Percentiles rank a stretch among this genome's conserved stretches.
These are phyloP conservation scores for Poeciliopsis turneri DNA, from an alignment of 2,797 vertebrate species.

Conservation along the genomic window DNA sequence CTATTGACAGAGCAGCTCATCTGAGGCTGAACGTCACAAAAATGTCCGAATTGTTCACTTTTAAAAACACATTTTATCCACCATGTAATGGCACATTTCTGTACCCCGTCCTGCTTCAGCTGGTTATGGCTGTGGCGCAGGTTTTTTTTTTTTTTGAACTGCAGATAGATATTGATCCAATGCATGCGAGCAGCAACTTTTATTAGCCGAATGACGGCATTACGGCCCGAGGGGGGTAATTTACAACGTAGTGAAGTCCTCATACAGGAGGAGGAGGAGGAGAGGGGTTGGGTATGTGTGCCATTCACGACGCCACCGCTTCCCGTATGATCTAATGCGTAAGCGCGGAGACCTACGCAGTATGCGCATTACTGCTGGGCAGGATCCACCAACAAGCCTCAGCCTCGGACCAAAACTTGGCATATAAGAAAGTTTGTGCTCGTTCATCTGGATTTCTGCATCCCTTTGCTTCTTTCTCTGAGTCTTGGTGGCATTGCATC, in stretches of 20 bases:
- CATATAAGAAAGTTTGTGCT: neutral
- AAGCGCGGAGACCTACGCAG: slow-evolving; percentile 51
- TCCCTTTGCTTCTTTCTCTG: neutral
- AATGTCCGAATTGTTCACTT: neutral
- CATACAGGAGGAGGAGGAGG: neutral
- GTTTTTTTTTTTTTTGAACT: neutral
- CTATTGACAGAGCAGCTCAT: neutral
- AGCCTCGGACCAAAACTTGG: neutral
- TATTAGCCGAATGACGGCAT: slow-evolving; percentile 6
- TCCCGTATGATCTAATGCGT: slow-evolving; percentile 10
- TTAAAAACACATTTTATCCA: neutral
- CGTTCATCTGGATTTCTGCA: neutral
- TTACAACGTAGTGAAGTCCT: neutral
- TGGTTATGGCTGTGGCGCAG: slow-evolving; percentile 13
- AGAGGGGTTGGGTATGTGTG: neutral
- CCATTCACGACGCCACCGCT: slow-evolving; percentile 29
- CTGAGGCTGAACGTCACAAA: neutral
- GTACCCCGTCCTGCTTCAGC: neutral
- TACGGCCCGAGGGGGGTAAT: neutral
- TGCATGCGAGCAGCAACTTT: slow-evolving; percentile 24
- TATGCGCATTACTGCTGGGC: slow-evolving; percentile 51
- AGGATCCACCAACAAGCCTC: neutral
- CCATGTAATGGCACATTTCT: neutral
- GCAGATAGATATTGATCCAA: neutral
- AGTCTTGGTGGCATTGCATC: neutral